Evolutionary conservation across 2,888 invertebrate genomes (phyloP), one percentile per base, ranked within the genome.

Genomic region (Mythimna lalbum): DNA sequence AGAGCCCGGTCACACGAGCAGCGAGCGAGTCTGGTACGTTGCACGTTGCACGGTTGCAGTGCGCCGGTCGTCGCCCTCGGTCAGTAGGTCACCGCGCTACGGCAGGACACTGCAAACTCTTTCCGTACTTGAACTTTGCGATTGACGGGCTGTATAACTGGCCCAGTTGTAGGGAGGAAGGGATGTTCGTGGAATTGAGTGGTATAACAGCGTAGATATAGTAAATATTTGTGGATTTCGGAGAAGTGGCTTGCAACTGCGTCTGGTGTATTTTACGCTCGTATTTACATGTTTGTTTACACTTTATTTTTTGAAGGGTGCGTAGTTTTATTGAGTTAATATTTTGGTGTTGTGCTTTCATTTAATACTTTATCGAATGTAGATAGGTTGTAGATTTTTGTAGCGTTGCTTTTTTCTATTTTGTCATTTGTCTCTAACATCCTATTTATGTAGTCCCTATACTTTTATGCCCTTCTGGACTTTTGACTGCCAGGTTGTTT

Each of bases 31-130:
- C 57, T 62, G 61, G 53, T 71, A 77, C 81, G 81, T 80, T 69
- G 53, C 76, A 80, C 69, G 78, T 73, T 75, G 73, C 76, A 75
- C 60, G 73, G 80, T 71, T 72, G 81, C 90, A 77, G 88, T 91
- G 94, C 93, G 91, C 87, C 91, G 94, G 94, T 78, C 94, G 87
- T 90, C 82, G 93, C 93, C 93, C 94, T 90, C 94, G 95, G 94
- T 94, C 93, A 95, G 86, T 95, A 91, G 95, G 95, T 94, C 94
- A 90, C 82, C 89, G 90, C 66, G 73, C 59, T 78, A 79, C 90
- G 88, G 91, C 90, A 87, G 87, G 88, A 90, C 90, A 79, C 84
- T 83, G 81, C 84, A 83, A 76, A 89, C 84, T 86, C 83, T 82
- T 84, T 63, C 68, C 76, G 86, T 89, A 87, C 94, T 95, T 94